Conservation (phyloP, 2,888 invertebrate genomes). For the Galerucella calmariensis region DNA sequence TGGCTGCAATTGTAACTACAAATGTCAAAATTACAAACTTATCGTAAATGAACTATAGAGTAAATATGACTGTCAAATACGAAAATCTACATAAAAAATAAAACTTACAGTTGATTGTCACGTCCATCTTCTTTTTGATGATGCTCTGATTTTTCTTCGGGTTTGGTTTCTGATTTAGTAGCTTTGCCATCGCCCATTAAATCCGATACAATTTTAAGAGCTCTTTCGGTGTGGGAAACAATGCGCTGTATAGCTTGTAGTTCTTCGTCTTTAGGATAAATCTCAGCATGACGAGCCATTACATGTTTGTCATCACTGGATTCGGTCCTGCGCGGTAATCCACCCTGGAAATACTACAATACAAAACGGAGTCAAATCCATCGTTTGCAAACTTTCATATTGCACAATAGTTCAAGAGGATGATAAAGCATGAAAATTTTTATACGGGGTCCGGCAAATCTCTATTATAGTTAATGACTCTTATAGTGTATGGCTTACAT, state of each 20-base stretch:
- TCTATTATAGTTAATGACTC: too few species aligned
- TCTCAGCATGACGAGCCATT: slow-evolving; percentile 89
- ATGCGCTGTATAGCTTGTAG: slow-evolving; percentile 89
- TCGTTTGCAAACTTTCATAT: slow-evolving; percentile 52
- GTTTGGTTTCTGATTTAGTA: slow-evolving; percentile 54
- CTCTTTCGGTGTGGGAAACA: slow-evolving; percentile 92
- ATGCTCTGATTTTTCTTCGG: slow-evolving; percentile 66
- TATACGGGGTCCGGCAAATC: too few species aligned
- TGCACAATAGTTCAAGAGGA: background rate
- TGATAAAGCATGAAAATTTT: background rate
- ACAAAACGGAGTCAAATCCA: slow-evolving; percentile 47
- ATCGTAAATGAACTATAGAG: too few species aligned
- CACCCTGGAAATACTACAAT: slow-evolving; percentile 65
- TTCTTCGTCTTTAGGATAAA: slow-evolving; percentile 93
- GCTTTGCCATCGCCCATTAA: slow-evolving; percentile 72
- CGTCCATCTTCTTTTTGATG: slow-evolving; percentile 76
- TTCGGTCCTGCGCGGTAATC: slow-evolving; percentile 81
- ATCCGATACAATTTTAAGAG: slow-evolving; percentile 94
- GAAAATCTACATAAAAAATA: background rate
- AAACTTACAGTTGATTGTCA: slow-evolving; percentile 79
- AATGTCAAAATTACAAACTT: too few species aligned
- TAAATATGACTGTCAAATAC: too few species aligned
- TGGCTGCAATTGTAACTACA: too few species aligned
- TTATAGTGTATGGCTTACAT: too few species aligned
- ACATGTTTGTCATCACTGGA: slow-evolving; percentile 97